Conservation (phyloP, 2,888 invertebrate genomes). For the Gnatocerus cornutus region DNA sequence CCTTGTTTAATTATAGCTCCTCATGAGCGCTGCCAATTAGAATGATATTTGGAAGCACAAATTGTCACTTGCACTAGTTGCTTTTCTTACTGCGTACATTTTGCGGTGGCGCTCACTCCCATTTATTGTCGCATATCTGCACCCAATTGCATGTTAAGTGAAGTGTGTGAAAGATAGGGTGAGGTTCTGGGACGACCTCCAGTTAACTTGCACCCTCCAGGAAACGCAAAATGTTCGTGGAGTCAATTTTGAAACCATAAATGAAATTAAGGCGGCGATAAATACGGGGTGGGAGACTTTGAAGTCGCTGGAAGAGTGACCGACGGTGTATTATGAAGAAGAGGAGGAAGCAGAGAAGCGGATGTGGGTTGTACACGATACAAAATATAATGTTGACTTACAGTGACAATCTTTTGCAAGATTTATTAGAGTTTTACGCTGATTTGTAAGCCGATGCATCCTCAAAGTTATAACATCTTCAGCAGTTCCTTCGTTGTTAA, state of each 20-base stretch:
- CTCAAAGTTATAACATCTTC: too few relatives aligned
- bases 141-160: slow-evolving; percentile 27
- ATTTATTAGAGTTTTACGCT: too few relatives aligned
- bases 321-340: slow-evolving; percentile 8
- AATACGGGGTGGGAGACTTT: slow-evolving; percentile 33
- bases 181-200: slow-evolving; percentile 10
- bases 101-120: slow-evolving; percentile 21
- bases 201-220: slow-evolving; percentile 8
- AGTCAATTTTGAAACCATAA: slow-evolving; percentile 44
- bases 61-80: too few relatives aligned
- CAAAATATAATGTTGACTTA: too few relatives aligned
- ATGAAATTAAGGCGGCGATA: slow-evolving; percentile 45
- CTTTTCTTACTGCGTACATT: slow-evolving; percentile 12
- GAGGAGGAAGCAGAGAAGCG: neutral
- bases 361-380: too few relatives aligned
- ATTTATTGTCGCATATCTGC: slow-evolving; percentile 29
- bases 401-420: too few relatives aligned
- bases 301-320: slow-evolving; percentile 32
- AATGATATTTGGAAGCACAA: too few relatives aligned
- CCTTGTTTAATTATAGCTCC: slow-evolving; percentile 11
- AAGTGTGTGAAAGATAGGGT: slow-evolving; percentile 28
- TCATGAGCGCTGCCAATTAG: slow-evolving; percentile 3
- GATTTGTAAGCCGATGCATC: too few relatives aligned
- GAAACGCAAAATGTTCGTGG: slow-evolving; percentile 21
- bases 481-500: too few relatives aligned